Conservation (phyloP, 92 coral and sea anemone species). For the Epizoanthus ramosus region DNA sequence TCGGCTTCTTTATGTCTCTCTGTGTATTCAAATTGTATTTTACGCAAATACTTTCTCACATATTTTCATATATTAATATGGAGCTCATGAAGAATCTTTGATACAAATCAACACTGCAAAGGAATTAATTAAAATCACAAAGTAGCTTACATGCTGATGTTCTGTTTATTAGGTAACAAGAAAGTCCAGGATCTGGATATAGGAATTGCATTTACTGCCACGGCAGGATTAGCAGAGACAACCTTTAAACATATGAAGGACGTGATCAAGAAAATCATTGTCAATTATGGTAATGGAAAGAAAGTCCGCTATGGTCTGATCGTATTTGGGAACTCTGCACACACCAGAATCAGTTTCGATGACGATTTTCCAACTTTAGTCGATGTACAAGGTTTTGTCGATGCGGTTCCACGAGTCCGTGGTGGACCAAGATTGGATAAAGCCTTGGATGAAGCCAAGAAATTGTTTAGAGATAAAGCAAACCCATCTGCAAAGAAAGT, state of each 20-base stretch:
- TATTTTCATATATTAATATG: no score
- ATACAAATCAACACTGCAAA: no score
- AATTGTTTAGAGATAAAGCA: constrained; percentile 54
- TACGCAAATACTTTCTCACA: no score
- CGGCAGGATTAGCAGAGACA: constrained; percentile 43
- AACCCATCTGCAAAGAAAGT: constrained; percentile 35
- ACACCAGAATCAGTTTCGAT: constrained; percentile 48
- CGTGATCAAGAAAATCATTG: constrained; percentile 60
- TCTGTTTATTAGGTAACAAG: constrained; percentile 5
- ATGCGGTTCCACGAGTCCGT: constrained; percentile 34
- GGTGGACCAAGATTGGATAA: constrained; percentile 47
- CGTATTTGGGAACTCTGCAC: constrained; percentile 68
- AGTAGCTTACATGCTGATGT: not conserved
- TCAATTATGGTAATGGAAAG: constrained; percentile 62
- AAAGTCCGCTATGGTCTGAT: constrained; percentile 77
- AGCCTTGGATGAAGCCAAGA: constrained; percentile 36
- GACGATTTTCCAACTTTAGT: constrained; percentile 22
- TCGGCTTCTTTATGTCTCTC: no score
- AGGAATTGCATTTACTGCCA: constrained; percentile 38
- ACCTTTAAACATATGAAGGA: constrained; percentile 75
- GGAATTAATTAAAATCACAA: no score
- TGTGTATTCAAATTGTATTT: no score
- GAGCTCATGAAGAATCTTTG: no score
- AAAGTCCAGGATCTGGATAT: constrained; percentile 15
- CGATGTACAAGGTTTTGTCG: constrained; percentile 36